A percentile compares a stretch with the other conserved stretches of the same genome.
Conservation (phyloP, 2,113 vertebrate genomes). For the Triplophysa siluroides region DNA sequence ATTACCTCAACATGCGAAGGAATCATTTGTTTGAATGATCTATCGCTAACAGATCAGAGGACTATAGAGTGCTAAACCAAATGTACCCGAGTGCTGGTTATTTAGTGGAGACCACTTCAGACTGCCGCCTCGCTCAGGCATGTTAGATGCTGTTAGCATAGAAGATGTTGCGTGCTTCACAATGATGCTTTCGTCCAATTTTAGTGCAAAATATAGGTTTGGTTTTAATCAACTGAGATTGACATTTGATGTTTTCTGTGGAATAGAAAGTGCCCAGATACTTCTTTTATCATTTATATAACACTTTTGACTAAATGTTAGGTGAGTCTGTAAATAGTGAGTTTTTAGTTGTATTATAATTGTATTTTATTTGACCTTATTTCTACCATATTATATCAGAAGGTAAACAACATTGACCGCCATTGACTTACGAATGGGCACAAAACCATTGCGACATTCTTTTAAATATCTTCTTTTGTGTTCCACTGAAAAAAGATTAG, state of each 20-base stretch:
- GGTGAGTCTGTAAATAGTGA: too few relatives aligned
- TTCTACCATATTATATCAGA: too few relatives aligned
- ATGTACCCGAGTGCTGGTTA: conserved; percentile 18
- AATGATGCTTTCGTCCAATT: not conserved
- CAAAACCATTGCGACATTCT: too few relatives aligned
- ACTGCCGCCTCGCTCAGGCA: not conserved
- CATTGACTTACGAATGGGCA: too few relatives aligned
- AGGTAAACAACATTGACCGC: too few relatives aligned
- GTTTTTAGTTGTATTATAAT: too few relatives aligned
- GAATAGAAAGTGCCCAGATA: too few relatives aligned
- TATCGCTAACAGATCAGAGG: conserved; percentile 32
- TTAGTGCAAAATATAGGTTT: not conserved
- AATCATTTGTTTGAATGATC: conserved; percentile 42
- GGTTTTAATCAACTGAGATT: not conserved
- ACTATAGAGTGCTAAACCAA: conserved; percentile 14
- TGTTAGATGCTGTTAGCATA: not conserved
- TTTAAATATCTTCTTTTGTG: too few relatives aligned
- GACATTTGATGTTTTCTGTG: not conserved
- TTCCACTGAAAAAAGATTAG: too few relatives aligned
- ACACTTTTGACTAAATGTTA: too few relatives aligned
- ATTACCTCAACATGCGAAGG: conserved; percentile 54
- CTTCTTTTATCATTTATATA: too few relatives aligned
- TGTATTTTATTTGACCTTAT: too few relatives aligned
- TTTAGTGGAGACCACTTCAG: conserved; percentile 25
- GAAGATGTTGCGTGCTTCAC: not conserved